A percentile compares a stretch with the other conserved stretches of the same genome.
Conservation (phyloP, 2,888 invertebrate species). For the Cataglyphis altisquamis region DNA sequence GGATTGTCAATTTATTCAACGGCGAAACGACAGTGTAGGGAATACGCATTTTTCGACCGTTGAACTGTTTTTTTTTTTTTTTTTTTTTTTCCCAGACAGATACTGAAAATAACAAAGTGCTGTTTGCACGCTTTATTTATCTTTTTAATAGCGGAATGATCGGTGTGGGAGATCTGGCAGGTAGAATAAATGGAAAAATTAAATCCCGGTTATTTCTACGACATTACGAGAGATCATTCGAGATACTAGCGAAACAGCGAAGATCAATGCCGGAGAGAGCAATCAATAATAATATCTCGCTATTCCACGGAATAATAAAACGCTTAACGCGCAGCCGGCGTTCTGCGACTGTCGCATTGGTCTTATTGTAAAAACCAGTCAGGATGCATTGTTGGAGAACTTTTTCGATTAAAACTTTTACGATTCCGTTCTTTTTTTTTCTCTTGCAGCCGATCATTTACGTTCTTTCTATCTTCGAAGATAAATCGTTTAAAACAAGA, state of each 20-base stretch:
- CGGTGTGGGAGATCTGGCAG: conserved; percentile 4
- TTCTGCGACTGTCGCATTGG: conserved; percentile 50
- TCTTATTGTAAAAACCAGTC: conserved; percentile 74
- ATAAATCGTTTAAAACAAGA: conserved; percentile 56
- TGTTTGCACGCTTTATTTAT: conserved; percentile 7
- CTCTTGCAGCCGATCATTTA: conserved; percentile 66
- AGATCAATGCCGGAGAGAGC: conserved; percentile 44
- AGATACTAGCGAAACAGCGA: conserved; percentile 34
- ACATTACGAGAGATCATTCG: conserved; percentile 14
- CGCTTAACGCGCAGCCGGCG: conserved; percentile 59
- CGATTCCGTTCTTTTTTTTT: conserved; percentile 58
- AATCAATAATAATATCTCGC: conserved; percentile 61
- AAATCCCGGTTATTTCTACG: conserved; percentile 40
- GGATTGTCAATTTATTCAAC: neutral
- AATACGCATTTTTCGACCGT: conserved; percentile 11
- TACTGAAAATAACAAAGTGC: conserved; percentile 12
- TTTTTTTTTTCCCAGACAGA: conserved; percentile 6
- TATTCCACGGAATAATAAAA: conserved; percentile 65
- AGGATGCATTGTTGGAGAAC: conserved; percentile 77
- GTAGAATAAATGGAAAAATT: conserved; percentile 50
- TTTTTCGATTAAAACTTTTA: conserved; percentile 83
- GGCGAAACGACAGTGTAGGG: neutral
- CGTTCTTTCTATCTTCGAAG: conserved; percentile 57
- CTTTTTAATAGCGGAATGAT: conserved; percentile 24
- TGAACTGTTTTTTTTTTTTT: neutral